A percentile compares a stretch with the other conserved stretches of the same genome.
Conservation (phyloP, 2,888 invertebrate genomes). For the Drosophila prostipennis region DNA sequence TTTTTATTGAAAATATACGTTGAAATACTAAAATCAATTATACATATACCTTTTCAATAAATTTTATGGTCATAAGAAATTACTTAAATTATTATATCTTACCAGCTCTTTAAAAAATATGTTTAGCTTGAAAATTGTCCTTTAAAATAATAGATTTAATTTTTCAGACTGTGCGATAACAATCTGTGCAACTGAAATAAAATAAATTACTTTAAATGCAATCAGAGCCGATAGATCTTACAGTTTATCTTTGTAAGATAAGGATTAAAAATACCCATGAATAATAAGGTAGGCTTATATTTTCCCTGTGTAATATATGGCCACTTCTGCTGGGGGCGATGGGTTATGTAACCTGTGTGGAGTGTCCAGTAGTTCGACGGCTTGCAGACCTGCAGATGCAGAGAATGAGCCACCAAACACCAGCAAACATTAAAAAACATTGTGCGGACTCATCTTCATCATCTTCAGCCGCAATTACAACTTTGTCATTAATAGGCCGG, state of each 20-base stretch:
- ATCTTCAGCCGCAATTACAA: slow-evolving; percentile 43
- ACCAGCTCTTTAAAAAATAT: no score
- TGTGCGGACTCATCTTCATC: slow-evolving; percentile 68
- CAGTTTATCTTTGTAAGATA: background rate
- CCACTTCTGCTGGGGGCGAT: slow-evolving; percentile 51
- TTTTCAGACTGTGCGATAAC: background rate
- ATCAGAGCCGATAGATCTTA: background rate
- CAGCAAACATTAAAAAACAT: slow-evolving; percentile 8
- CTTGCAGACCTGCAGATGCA: slow-evolving; percentile 5
- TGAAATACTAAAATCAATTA: no score
- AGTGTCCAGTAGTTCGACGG: background rate
- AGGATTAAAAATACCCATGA: no score
- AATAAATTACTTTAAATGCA: background rate
- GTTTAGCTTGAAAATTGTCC: no score
- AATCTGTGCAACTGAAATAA: background rate
- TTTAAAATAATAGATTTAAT: background rate
- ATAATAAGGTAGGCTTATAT: background rate
- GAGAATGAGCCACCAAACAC: slow-evolving; percentile 18
- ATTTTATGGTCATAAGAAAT: no score
- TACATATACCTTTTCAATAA: no score
- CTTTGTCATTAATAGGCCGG: slow-evolving; percentile 70
- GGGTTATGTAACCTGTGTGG: slow-evolving; percentile 63
- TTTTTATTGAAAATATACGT: no score
- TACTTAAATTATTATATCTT: no score
- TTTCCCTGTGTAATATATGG: slow-evolving; percentile 7